phyloP scores from a whole-genome alignment of 2,113 vertebrate genomes.

The Aldabrachelys gigantea region DNA sequence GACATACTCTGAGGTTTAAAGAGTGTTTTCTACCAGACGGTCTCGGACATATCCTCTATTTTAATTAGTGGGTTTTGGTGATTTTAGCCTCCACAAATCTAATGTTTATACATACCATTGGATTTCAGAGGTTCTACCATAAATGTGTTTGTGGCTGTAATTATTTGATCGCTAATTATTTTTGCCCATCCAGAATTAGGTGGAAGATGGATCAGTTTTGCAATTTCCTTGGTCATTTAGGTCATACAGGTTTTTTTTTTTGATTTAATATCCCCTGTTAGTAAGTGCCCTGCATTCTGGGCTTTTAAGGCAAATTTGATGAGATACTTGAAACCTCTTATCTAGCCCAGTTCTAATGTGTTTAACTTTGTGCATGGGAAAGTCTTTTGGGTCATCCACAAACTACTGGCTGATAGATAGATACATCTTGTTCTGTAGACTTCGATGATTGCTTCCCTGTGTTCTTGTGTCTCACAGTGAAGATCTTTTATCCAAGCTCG shows the following conservation, averaged over 20 bases:
- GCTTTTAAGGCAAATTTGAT: neutral
- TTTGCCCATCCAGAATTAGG: neutral
- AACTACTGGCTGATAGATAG: neutral
- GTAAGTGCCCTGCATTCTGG: neutral
- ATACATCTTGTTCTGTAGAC: neutral
- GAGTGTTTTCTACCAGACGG: neutral
- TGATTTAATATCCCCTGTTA: neutral
- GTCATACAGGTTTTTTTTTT: neutral
- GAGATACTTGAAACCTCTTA: neutral
- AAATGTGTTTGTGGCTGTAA: neutral
- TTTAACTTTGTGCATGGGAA: neutral
- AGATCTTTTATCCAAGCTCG: neutral
- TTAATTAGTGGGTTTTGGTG: neutral
- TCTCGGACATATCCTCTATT: neutral
- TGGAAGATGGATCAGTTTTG: neutral
- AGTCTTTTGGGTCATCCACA: neutral
- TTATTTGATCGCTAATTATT: neutral
- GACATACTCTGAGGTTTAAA: neutral
- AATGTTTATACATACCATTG: neutral
- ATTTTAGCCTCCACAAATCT: too few species aligned
- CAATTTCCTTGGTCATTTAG: fast-evolving
- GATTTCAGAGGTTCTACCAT: neutral
- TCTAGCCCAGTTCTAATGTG: neutral
- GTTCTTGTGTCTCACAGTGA: neutral
- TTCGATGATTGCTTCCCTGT: neutral